Conservation (phyloP, 1,140 invertebrate genomes). For the Cyclina sinensis region DNA sequence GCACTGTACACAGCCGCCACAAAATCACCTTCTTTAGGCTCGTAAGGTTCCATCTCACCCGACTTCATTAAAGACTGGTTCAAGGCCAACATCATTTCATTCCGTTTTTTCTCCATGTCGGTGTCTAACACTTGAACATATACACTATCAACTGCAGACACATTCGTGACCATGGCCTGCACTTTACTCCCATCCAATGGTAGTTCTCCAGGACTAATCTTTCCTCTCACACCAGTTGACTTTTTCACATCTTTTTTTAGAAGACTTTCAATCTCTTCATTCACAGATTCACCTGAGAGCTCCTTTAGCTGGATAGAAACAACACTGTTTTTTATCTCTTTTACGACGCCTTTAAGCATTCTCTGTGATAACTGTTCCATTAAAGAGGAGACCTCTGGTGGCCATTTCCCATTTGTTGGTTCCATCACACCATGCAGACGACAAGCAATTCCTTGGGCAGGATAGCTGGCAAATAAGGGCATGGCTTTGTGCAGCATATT, state of each 20-base stretch:
- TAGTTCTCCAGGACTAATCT: conserved; percentile 17
- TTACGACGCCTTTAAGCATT: conserved; percentile 10
- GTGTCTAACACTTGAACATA: conserved; percentile 36
- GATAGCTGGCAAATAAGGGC: neutral
- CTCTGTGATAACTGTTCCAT: neutral
- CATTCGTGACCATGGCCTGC: neutral
- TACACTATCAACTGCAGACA: conserved; percentile 21
- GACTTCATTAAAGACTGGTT: conserved; percentile 9
- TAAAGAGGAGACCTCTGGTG: neutral
- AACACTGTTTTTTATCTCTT: neutral
- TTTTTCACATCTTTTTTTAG: neutral
- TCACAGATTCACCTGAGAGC: neutral
- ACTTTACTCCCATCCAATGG: conserved; percentile 49
- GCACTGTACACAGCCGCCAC: conserved; percentile 46
- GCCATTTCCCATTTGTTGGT: conserved; percentile 6
- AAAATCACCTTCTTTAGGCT: conserved; percentile 23
- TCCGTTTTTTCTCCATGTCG: conserved; percentile 22
- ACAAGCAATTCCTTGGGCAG: conserved; percentile 21
- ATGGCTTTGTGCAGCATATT: conserved; percentile 5
- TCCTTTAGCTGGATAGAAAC: conserved; percentile 7
- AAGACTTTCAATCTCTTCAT: neutral
- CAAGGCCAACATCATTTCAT: conserved; percentile 15
- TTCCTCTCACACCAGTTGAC: neutral
- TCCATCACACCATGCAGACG: neutral
- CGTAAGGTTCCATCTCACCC: neutral